Base-by-base conservation (phyloP, 1,140 invertebrate species). In the Proctacanthus coquilletti region DNA sequence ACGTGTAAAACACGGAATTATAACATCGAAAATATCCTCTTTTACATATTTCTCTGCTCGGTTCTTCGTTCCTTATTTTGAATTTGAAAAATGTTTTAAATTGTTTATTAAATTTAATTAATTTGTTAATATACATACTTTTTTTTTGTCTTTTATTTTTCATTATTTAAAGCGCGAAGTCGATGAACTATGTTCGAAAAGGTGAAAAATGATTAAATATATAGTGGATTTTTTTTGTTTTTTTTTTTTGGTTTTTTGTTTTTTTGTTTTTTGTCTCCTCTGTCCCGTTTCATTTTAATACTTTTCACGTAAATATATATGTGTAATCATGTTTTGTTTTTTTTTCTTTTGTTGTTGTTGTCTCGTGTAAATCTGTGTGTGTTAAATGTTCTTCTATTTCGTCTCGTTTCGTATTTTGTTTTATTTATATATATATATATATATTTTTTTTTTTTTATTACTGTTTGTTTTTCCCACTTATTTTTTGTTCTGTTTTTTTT, bases 101-200 rank as follows among this genome's bases (percentile, higher is more conserved):
- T n/a, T 27, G 23, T 9, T 27, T 27, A 9, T 27, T 27, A 9
- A 27, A 27, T 8, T 27, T 9, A 8, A 13, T 27, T 27, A 9
- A 9, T 27, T 13, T 27, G 23, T 27, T 27, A 9, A 9, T 27
- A 27, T 27, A 13, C 13, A 27, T 8, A 27, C 13, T 27, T 27
- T 27, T 27, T 27, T 27, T 13, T 27, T 27, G 23, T 8, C 13
- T 27, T 9, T 27, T 9, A 27, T 9, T 27, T 27, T 27, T 27
- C 23, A 9, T 27, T 27, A 27, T 27, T 27, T 27, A 27, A 27
- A 27, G 23, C 23, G 23, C 13, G 23, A 27, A 27, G 23, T 27
- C 23, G 23, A 27, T 27, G 23, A 27, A 27, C 23, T 27, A 27
- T 27, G 13, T 27, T 13, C 23, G 23, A 27, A 27, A 27, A 27